These are phyloP conservation scores for Salticus scenicus DNA, from an alignment of 2,888 invertebrate genomes.

Conservation along the genomic window DNA sequence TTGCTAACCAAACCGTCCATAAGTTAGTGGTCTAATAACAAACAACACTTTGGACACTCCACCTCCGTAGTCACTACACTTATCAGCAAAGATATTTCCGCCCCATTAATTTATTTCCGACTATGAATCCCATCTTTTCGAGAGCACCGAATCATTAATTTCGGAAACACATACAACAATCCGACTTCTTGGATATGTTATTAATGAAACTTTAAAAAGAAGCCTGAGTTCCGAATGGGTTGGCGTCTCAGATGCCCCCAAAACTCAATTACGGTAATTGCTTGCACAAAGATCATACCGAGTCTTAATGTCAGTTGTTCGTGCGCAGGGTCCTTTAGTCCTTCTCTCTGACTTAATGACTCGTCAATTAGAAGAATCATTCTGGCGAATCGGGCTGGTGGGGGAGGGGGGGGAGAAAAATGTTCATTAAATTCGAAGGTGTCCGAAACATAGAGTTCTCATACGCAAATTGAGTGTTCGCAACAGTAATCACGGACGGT, in stretches of 20 bases:
- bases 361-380: conserved; percentile 46
- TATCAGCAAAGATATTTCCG: not conserved
- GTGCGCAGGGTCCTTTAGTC: conserved; percentile 37
- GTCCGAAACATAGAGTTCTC: conserved; percentile 15
- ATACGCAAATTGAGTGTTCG: conserved; percentile 26
- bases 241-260: conserved; percentile 11
- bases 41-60: not conserved
- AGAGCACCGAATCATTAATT: not conserved
- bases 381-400: conserved; percentile 14
- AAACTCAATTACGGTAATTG: conserved; percentile 62
- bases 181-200: conserved; percentile 1
- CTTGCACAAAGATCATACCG: conserved; percentile 48
- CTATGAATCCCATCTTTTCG: not conserved
- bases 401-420: not conserved
- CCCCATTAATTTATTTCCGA: conserved; percentile 15
- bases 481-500: conserved; percentile 26
- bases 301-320: conserved; percentile 63
- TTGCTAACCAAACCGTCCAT: not conserved
- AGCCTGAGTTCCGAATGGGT: conserved; percentile 9
- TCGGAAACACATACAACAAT: not conserved
- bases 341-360: conserved; percentile 26
- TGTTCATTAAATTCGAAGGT: conserved; percentile 50
- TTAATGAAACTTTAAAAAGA: conserved; percentile 17
- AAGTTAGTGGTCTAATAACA: conserved; percentile 15
- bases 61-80: not conserved